phyloP scores from a whole-genome alignment of 2,113 vertebrate species.

The Anser brachyrhynchus region DNA sequence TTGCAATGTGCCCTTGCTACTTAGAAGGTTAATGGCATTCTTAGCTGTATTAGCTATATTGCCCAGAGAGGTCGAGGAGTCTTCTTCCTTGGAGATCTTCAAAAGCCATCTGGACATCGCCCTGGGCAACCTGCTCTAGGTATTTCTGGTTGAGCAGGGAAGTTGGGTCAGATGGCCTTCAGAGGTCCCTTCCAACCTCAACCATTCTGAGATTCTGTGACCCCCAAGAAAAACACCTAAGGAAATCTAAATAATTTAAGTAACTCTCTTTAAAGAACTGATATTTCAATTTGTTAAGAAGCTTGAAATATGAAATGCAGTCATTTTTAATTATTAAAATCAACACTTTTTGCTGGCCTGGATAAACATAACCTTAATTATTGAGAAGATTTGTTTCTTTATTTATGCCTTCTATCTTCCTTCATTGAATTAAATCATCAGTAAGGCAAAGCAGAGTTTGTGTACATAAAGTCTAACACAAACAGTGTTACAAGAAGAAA shows the following conservation, averaged over 20 bases:
- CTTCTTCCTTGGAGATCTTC: no score
- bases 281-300: not conserved
- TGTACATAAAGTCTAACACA: not conserved
- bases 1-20: not conserved
- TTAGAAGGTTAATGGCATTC: not conserved
- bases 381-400: not conserved
- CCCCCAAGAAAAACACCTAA: not conserved
- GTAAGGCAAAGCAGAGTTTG: not conserved
- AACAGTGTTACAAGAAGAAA: not conserved
- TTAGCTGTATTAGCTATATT: no score
- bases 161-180: no score
- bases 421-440: not conserved
- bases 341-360: not conserved
- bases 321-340: not conserved
- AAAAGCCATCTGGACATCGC: no score
- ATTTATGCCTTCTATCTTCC: not conserved
- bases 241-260: not conserved
- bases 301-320: not conserved
- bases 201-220: no score
- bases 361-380: not conserved
- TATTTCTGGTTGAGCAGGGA: no score
- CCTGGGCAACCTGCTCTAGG: no score
- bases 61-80: no score
- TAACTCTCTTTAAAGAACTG: no score
- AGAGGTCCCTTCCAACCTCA: no score